Conservation (phyloP, 2,113 vertebrate genomes). For the Dicentrarchus labrax region DNA sequence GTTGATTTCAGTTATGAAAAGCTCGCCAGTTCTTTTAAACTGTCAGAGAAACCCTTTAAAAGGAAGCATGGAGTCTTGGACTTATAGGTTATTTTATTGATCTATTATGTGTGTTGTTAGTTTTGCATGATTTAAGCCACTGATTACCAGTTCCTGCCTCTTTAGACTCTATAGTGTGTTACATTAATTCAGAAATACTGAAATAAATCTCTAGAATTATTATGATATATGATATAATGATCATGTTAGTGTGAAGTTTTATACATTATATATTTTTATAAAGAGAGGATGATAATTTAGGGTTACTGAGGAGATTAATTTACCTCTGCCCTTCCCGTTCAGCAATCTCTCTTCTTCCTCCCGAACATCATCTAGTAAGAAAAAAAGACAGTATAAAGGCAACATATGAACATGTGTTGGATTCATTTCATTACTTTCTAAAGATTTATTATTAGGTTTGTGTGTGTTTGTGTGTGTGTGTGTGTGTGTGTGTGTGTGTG, state of each 20-base stretch:
- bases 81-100: background rate
- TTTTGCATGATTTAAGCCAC: background rate
- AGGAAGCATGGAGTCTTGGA: background rate
- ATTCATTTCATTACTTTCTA: background rate
- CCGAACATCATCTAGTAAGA: constrained; percentile 86
- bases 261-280: no score
- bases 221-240: background rate
- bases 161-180: background rate
- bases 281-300: background rate
- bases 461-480: fast-evolving
- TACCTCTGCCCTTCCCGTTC: constrained; percentile 93
- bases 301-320: constrained; percentile 9
- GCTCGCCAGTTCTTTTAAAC: background rate
- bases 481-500: constrained; percentile 18
- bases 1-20: background rate
- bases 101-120: background rate
- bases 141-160: background rate
- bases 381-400: background rate
- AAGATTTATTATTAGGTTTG: background rate
- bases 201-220: background rate
- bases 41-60: background rate
- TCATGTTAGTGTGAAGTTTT: background rate
- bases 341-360: constrained; percentile 92
- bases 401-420: background rate
- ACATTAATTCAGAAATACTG: background rate